Evolutionary conservation across 2,888 invertebrate genomes (phyloP), one percentile per base, ranked within the genome.

Genomic region (Blera fallax): DNA sequence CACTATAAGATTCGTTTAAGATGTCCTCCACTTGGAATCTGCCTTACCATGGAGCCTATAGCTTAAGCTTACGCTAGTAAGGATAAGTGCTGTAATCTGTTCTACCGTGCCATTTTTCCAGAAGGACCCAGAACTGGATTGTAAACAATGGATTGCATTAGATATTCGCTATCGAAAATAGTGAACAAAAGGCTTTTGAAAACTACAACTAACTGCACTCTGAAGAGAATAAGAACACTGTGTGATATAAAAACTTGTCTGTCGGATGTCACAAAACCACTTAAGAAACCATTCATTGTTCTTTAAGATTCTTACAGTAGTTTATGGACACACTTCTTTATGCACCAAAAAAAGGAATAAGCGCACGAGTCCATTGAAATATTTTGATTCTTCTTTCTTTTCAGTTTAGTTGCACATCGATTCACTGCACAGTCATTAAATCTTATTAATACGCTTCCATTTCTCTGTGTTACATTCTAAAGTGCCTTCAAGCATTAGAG

Each of bases 361-460:
- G 24, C 62, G 54, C 54, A 74, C 69, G 54, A 69, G 45, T 81
- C 76, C 76, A 70, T 81, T 81, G 64, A 62, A 60, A 21, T 48
- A 14, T 56, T n/a, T 58, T 64, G 62, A 70, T 70, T 78, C 34
- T 24, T 11, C 21, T 29, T 62, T 50, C 40, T 34, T 16, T 67
- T 58, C 50, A 34, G 52, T 64, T 58, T 48, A 64, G 32, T 48
- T 64, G 18, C 69, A 65, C 50, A 73, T 83, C 67, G 67, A 78
- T 78, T 52, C 72, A 67, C 27, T 48, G 54, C 72, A 73, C 43
- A 69, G 54, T 48, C 83, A 83, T 78, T 83, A 83, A 73, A 83
- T 78, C 83, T 78, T 83, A 78, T 78, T 73, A 73, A 83, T 83
- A 73, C 52, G 67, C 73, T 73, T 73, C 37, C 67, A 83, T 78